phyloP scores from a whole-genome alignment of 2,888 invertebrate species.

The Lutraria lutraria region DNA sequence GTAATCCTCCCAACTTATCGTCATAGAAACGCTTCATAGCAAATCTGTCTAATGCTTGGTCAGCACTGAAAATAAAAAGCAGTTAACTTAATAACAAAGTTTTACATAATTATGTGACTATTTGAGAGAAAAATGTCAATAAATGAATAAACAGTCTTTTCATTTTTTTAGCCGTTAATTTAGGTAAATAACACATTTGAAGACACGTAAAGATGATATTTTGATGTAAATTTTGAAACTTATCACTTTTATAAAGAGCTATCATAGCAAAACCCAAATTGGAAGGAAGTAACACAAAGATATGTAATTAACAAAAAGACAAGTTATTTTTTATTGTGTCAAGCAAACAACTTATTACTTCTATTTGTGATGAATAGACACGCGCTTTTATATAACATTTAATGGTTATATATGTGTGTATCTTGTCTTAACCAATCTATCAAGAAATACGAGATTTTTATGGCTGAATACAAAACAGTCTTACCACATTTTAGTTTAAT shows the following conservation, averaged over 20 bases:
- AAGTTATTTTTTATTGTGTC: neutral
- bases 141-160: neutral
- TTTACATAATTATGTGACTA: neutral
- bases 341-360: neutral
- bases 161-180: neutral
- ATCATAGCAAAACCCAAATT: too few species aligned
- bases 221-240: too few species aligned
- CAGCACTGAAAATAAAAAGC: slow-evolving; percentile 87
- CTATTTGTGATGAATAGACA: neutral
- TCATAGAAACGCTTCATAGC: slow-evolving; percentile 97
- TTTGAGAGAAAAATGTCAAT: too few species aligned
- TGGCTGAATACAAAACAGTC: neutral
- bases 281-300: too few species aligned
- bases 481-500: neutral
- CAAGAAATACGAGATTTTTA: neutral
- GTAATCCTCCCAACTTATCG: slow-evolving; percentile 91
- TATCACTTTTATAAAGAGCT: too few species aligned
- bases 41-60: slow-evolving; percentile 94
- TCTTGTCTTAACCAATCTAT: too few species aligned
- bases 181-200: neutral
- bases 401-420: too few species aligned
- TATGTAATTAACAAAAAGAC: neutral
- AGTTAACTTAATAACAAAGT: neutral
- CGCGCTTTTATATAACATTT: too few species aligned
- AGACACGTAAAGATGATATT: too few species aligned